Base-by-base conservation (phyloP, 1,140 invertebrate species). In the Megalonaias nervosa region DNA sequence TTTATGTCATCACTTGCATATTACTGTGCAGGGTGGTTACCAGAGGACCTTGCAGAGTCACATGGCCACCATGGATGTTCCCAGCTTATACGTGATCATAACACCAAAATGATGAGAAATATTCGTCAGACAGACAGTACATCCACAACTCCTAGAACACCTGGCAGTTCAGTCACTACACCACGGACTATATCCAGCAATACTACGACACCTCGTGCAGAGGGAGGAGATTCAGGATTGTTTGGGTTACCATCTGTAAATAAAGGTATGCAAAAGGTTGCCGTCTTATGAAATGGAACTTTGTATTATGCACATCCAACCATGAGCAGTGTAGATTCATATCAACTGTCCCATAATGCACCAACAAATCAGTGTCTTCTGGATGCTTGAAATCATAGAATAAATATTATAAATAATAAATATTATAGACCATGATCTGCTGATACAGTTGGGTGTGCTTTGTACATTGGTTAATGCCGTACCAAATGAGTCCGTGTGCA, bases 11-110 rank as follows among this genome's bases (percentile, higher is more conserved):
- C 19, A n/a, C 58, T 9, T 62, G 6, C 23, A 67, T 26, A 65
- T 67, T 66, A 31, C 19, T 70, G 19, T 78, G 19, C 61, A 88
- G 87, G 85, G 21, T 88, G 85, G 87, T 82, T 82, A 64, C 84
- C 87, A n/a, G 85, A 87, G 75, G 87, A 88, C 76, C 83, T 77
- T 80, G 85, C 87, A 13, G 78, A 82, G n/a, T 83, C 87, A 66
- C 77, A 82, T 55, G 85, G 82, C 21, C 82, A 87, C 57, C 83
- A 88, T 61, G 78, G 77, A 4, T 88, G 87, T 71, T 82, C 81
- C 21, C 83, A 85, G 77, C 77, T 87, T n/a, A 84, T 87, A 60
- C 67, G 82, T 48, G 86, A 86, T 65, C 81, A 87, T 74, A 77
- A 74, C 57, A 12, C 68, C 1, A 77, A 72, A 31, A 67, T 77